Base-by-base conservation (phyloP, 2,113 vertebrate species). In the Odontesthes bonariensis region DNA sequence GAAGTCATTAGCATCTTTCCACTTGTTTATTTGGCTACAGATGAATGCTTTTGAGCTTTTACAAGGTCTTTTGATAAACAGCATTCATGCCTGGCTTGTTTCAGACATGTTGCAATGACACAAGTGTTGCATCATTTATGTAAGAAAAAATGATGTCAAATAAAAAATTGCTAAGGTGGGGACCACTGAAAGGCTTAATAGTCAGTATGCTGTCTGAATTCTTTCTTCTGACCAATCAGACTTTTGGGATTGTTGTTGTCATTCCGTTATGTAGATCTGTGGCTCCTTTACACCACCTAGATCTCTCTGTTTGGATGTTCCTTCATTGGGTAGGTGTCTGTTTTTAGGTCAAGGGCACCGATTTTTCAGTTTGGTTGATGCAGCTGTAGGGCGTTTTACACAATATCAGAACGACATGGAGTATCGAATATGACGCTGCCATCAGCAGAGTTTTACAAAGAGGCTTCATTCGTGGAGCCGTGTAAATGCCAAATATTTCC, bases 1-100 rank as follows among this genome's bases (percentile, higher is more conserved):
- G 67, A 84, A 85, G 78, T 82, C 78, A 83, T 86, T 89, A 88
- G 68, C 80, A 81, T 90, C 77, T 86, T 73, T 84, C 70, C 81
- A 87, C 84, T 89, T 83, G 87, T 89, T 88, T 86, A 65, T 87
- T 73, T 73, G 68, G 81, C 33, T 44, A 52, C 77, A 82, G 79
- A 88, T 72, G 70, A 84, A 79, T 67, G 70, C 68, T 63, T 87
- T 68, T 76, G 32, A 70, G 67, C 70, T 40, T 35, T 8, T 52
- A 67, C 42, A 40, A 52, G 60, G 20, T 76, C 73, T 86, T 71
- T 80, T 55, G 76, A 84, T 82, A 75, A 87, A 82, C 69, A 83
- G 57, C 35, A 38, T 38, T 38, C 35, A 38, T 67, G 55, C 46
- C 16, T 68, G 16, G 58, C 16, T 68, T 57, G 64, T 76, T 70